phyloP scores from a whole-genome alignment of 2,888 invertebrate species.

The Caenorhabditis sp. region DNA sequence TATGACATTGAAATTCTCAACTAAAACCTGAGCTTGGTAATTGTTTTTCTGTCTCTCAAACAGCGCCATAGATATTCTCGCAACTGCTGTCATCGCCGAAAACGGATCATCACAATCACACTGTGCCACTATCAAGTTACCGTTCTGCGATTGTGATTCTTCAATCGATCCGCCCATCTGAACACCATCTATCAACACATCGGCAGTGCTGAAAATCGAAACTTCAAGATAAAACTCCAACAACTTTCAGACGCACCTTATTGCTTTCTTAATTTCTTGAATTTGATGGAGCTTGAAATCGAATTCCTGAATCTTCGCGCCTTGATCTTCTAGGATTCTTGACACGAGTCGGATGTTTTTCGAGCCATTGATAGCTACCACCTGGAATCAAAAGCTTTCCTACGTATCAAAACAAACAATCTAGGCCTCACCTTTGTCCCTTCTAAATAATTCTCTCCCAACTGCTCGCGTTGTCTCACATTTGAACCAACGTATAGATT shows the following conservation, averaged over 20 bases:
- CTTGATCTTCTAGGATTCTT: slow-evolving; percentile 27
- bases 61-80: slow-evolving; percentile 34
- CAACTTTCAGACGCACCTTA: slow-evolving; percentile 8
- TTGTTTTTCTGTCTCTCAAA: slow-evolving; percentile 4
- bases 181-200: slow-evolving; percentile 31
- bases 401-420: too few species aligned
- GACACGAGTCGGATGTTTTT: slow-evolving; percentile 19
- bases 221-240: not conserved
- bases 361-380: slow-evolving; percentile 17
- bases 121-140: slow-evolving; percentile 30
- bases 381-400: too few species aligned
- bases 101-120: slow-evolving; percentile 42
- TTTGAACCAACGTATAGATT: slow-evolving; percentile 36
- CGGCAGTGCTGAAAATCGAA: slow-evolving; percentile 14
- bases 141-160: slow-evolving; percentile 24
- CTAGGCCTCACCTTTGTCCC: slow-evolving; percentile 20
- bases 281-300: not conserved
- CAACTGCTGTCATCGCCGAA: slow-evolving; percentile 35
- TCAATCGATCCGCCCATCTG: slow-evolving; percentile 33
- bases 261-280: slow-evolving; percentile 10
- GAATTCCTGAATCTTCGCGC: slow-evolving; percentile 24
- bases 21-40: not conserved
- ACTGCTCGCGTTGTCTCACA: slow-evolving; percentile 26
- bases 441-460: slow-evolving; percentile 31
- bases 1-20: not conserved